Percentiles rank a stretch among this genome's conserved stretches.
These are phyloP conservation scores for Clostera curtula DNA, from an alignment of 2,888 invertebrate genomes.

Conservation along the genomic window DNA sequence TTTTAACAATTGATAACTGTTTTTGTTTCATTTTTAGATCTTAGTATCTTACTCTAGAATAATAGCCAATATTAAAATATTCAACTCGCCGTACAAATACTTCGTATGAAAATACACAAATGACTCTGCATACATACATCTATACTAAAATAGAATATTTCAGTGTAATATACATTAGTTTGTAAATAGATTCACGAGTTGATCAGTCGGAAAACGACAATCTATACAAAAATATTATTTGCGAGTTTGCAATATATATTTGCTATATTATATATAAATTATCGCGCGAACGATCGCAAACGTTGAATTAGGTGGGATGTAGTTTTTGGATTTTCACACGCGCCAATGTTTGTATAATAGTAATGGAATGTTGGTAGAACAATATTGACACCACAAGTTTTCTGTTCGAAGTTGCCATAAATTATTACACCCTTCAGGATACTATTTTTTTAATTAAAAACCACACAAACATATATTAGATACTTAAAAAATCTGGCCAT, in stretches of 20 bases:
- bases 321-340: constrained; percentile 52
- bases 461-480: too few relatives aligned
- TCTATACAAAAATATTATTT: constrained; percentile 67
- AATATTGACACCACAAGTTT: constrained; percentile 36
- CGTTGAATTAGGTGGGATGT: constrained; percentile 63
- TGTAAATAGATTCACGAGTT: constrained; percentile 64
- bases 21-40: constrained; percentile 53
- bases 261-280: constrained; percentile 35
- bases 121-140: constrained; percentile 67
- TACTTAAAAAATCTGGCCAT: too few relatives aligned
- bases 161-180: constrained; percentile 61
- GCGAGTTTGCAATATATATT: constrained; percentile 43
- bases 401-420: constrained; percentile 36
- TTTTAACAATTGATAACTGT: constrained; percentile 63
- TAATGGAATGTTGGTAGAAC: constrained; percentile 60
- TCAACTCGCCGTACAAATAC: constrained; percentile 62
- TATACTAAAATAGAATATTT: constrained; percentile 63
- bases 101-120: constrained; percentile 70
- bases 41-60: constrained; percentile 59
- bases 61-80: constrained; percentile 73
- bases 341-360: constrained; percentile 50
- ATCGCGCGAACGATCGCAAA: constrained; percentile 39
- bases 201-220: constrained; percentile 47
- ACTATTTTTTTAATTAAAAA: too few relatives aligned
- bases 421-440: constrained; percentile 12